phyloP scores from a whole-genome alignment of 2,113 vertebrate genomes.

The Trogon melanurus region DNA sequence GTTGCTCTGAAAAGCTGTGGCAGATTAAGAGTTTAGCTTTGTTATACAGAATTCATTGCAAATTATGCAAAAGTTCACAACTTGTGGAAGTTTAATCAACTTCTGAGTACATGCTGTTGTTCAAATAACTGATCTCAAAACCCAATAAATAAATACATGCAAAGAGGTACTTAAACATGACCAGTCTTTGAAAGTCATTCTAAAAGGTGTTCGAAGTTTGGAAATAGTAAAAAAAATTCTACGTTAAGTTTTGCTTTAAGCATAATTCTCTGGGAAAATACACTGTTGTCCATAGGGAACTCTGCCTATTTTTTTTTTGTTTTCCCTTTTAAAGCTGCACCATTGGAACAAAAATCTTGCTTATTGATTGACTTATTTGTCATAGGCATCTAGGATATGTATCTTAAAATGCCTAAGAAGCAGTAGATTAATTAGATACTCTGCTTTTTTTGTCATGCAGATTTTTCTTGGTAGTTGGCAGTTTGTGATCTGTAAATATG shows the following conservation, averaged over 20 bases:
- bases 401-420: background rate
- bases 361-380: constrained; percentile 2
- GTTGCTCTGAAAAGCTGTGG: background rate
- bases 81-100: background rate
- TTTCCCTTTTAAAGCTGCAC: background rate
- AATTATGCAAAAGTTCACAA: background rate
- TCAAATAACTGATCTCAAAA: background rate
- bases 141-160: background rate
- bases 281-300: background rate
- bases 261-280: background rate
- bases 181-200: background rate
- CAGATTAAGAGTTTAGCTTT: background rate
- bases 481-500: background rate
- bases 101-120: background rate
- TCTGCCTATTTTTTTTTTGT: background rate
- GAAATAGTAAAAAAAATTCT: background rate
- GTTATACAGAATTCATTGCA: background rate
- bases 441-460: background rate
- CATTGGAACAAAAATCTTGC: background rate
- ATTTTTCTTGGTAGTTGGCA: background rate
- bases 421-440: background rate
- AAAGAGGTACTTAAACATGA: background rate
- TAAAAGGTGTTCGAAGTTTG: background rate
- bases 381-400: background rate
- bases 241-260: background rate